Percentiles rank a stretch among this genome's conserved stretches.
Conservation (phyloP, 2,888 invertebrate genomes). For the Alentia gelatinosa region DNA sequence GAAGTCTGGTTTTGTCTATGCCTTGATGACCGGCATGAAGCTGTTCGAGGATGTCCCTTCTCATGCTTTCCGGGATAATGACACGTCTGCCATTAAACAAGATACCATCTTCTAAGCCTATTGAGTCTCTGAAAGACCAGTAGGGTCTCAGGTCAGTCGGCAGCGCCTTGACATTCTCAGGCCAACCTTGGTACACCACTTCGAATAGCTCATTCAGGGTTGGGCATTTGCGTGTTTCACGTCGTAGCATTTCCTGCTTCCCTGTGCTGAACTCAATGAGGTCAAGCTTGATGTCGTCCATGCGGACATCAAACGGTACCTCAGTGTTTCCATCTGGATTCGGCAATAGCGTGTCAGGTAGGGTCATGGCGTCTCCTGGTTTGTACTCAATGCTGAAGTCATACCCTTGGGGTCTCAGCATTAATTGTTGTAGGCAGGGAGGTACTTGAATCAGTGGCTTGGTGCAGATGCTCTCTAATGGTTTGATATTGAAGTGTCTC, state of each 20-base stretch:
- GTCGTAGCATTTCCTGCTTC: background rate
- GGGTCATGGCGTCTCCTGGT: slow-evolving; percentile 60
- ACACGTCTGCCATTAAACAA: too few species aligned
- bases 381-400: slow-evolving; percentile 56
- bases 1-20: too few species aligned
- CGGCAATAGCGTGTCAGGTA: slow-evolving; percentile 62
- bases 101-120: too few species aligned
- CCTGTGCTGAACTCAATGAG: background rate
- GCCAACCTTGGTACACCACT: too few species aligned
- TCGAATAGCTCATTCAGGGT: background rate
- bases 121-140: too few species aligned
- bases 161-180: too few species aligned
- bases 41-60: too few species aligned
- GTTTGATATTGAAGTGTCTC: slow-evolving; percentile 67
- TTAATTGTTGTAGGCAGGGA: slow-evolving; percentile 59
- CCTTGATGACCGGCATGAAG: too few species aligned
- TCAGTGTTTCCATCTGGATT: slow-evolving; percentile 35
- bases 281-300: background rate
- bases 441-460: slow-evolving; percentile 52
- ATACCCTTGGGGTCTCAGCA: slow-evolving; percentile 52
- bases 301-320: background rate
- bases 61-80: too few species aligned
- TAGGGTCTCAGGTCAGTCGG: too few species aligned
- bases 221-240: background rate
- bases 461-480: slow-evolving; percentile 57